Conservation (phyloP, 2,888 invertebrate genomes). For the Hofmannophila pseudospretella region DNA sequence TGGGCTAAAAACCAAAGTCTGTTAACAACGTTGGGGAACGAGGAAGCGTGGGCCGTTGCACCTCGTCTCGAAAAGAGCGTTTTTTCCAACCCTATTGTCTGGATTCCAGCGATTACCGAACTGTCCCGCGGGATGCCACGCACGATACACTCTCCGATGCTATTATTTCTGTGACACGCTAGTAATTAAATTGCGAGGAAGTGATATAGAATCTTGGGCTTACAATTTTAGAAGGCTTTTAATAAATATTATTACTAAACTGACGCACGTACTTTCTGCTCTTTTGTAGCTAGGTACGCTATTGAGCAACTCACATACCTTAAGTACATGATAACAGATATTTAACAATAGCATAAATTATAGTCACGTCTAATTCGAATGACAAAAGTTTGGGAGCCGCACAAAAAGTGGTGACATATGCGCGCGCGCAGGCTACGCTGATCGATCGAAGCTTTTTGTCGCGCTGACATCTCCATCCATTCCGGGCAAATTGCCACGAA, state of each 20-base stretch:
- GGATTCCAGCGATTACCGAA: constrained; percentile 23
- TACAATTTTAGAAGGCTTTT: no score
- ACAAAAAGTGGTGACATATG: constrained; percentile 38
- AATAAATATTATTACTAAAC: no score
- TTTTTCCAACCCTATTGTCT: constrained; percentile 40
- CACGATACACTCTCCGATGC: constrained; percentile 31
- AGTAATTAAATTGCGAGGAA: constrained; percentile 37
- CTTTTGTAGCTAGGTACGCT: no score
- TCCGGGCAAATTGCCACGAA: constrained; percentile 66
- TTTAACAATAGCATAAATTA: constrained; percentile 16
- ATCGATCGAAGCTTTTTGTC: constrained; percentile 75
- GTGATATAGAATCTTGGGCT: no score
- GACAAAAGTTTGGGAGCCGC: constrained; percentile 22
- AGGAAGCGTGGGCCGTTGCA: constrained; percentile 18
- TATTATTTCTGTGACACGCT: constrained; percentile 40
- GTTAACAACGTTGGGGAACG: constrained; percentile 20
- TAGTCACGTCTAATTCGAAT: constrained; percentile 6
- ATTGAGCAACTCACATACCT: no score
- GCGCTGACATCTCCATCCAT: constrained; percentile 72
- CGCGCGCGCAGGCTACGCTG: constrained; percentile 55
- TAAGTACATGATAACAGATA: no score
- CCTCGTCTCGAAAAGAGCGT: constrained; percentile 27
- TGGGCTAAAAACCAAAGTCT: constrained; percentile 17
- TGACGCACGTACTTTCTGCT: no score
- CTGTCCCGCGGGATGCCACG: constrained; percentile 25